Evolutionary conservation across 2,797 vertebrate genomes (phyloP).

Genomic region (Chaenodraco wilsoni): DNA sequence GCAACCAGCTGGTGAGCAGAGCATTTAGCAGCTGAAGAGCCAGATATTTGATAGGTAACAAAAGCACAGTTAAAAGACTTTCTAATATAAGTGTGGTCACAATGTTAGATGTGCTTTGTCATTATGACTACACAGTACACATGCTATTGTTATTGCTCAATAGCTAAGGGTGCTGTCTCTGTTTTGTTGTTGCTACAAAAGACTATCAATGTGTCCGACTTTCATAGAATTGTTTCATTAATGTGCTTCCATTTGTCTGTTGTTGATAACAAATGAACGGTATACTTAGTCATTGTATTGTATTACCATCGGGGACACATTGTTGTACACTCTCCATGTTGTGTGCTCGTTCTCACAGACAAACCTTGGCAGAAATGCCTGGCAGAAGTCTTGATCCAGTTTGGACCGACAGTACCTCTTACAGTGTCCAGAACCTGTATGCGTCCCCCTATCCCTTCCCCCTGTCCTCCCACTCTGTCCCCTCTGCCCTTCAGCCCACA

Average conservation of each 20-base stretch:
- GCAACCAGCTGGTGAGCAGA: not conserved
- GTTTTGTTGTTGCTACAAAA: not conserved
- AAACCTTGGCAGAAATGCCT: conserved; percentile 17
- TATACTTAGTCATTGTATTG: too few species aligned
- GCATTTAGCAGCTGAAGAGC: conserved; percentile 8
- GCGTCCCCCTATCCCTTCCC: conserved; percentile 22
- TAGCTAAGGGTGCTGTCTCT: not conserved
- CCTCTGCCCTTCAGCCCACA: conserved; percentile 61
- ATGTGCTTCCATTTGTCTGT: too few species aligned
- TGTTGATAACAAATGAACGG: not conserved
- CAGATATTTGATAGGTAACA: not conserved
- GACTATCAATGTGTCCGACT: not conserved
- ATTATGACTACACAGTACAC: not conserved
- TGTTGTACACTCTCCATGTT: not conserved
- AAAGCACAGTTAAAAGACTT: not conserved
- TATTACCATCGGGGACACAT: not conserved
- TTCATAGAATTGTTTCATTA: not conserved
- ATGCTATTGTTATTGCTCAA: not conserved
- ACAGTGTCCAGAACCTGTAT: conserved; percentile 25
- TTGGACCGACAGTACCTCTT: conserved; percentile 30
- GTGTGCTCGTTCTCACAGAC: not conserved
- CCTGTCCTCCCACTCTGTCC: conserved; percentile 37
- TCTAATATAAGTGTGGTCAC: not conserved
- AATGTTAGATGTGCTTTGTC: not conserved
- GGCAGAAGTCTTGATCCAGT: conserved; percentile 20